phyloP scores from a whole-genome alignment of 1,140 invertebrate species.

The Apis cerana region DNA sequence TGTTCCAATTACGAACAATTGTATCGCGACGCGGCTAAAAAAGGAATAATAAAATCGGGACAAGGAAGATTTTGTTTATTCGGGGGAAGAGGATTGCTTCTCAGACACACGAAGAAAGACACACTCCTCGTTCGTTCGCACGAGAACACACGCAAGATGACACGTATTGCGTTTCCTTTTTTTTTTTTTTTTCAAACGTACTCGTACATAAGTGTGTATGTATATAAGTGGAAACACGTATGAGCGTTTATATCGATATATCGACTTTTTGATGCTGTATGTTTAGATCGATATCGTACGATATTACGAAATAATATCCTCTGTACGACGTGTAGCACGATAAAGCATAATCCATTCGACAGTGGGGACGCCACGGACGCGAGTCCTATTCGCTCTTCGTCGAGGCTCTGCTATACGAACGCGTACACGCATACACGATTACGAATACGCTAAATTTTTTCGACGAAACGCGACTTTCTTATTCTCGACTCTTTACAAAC shows the following conservation, averaged over 20 bases:
- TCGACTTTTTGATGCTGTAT: slow-evolving; percentile 65
- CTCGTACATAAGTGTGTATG: slow-evolving; percentile 65
- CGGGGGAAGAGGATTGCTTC: not conserved
- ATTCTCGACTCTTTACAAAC: not conserved
- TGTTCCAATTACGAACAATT: not conserved
- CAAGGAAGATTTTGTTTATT: not conserved
- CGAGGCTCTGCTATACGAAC: slow-evolving; percentile 1
- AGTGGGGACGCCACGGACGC: slow-evolving; percentile 9
- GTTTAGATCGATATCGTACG: slow-evolving; percentile 62
- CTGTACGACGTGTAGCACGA: slow-evolving; percentile 47
- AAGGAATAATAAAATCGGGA: not conserved
- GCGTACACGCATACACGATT: not conserved
- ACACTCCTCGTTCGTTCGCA: not conserved
- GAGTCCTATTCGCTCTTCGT: slow-evolving; percentile 13
- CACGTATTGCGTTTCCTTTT: slow-evolving; percentile 1
- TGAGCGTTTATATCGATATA: slow-evolving; percentile 66
- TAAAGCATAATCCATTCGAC: slow-evolving; percentile 33
- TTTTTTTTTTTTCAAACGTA: slow-evolving; percentile 34
- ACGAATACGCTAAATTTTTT: not conserved
- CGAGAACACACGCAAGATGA: not conserved
- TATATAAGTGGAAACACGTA: slow-evolving; percentile 66
- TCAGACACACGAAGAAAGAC: not conserved
- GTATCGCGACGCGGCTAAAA: not conserved
- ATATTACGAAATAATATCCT: slow-evolving; percentile 47
- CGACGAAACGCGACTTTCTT: not conserved